These are phyloP conservation scores for Camarhynchus parvulus DNA, from an alignment of 2,113 vertebrate genomes.

Conservation along the genomic window DNA sequence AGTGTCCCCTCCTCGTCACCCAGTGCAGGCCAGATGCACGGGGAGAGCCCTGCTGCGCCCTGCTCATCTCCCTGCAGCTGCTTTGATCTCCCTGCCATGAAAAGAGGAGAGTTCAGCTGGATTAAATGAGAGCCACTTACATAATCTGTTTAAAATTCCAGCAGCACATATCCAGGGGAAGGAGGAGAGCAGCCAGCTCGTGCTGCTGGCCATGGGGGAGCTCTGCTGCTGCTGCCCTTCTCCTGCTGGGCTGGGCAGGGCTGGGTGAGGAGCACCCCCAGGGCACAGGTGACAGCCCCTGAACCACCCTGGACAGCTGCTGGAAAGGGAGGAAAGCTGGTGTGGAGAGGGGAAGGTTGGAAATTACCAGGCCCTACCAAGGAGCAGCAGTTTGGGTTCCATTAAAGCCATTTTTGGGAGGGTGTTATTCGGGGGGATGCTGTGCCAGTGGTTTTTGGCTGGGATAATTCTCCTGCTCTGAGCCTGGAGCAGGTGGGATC, in stretches of 20 bases:
- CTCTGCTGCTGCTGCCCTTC: background rate
- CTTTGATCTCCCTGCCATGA: constrained; percentile 52
- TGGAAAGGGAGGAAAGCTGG: background rate
- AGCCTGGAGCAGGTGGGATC: no score
- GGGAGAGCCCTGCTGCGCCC: background rate
- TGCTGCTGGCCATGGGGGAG: background rate
- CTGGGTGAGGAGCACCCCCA: background rate
- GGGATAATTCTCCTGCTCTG: background rate
- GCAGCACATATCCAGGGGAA: background rate
- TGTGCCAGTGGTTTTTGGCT: background rate
- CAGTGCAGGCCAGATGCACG: background rate
- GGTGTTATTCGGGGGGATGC: background rate
- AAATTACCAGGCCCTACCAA: background rate
- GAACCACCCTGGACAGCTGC: fast-evolving
- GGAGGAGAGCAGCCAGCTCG: background rate
- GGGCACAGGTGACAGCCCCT: background rate
- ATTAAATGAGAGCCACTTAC: constrained; percentile 62
- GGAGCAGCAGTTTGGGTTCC: background rate
- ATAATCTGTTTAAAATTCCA: constrained; percentile 69
- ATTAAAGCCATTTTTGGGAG: background rate
- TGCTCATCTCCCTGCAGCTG: constrained; percentile 7
- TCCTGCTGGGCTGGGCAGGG: background rate
- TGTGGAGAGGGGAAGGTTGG: background rate
- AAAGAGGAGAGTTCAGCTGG: constrained; percentile 44
- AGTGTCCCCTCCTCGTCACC: background rate